Conservation (phyloP, 2,888 invertebrate genomes). For the Rosalia funebris region DNA sequence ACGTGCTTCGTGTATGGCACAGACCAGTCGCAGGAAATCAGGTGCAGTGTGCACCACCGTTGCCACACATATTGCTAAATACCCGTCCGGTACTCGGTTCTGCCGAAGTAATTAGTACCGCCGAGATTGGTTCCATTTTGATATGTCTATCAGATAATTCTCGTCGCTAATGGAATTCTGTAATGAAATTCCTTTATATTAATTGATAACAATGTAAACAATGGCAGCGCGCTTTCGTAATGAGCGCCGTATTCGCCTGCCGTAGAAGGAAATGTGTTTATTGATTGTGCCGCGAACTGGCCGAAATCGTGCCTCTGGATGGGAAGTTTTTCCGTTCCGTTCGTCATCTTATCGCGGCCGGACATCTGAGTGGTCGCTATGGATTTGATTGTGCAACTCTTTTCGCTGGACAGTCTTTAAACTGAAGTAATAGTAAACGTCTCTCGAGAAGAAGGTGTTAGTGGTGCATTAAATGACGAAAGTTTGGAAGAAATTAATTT, state of each 20-base stretch:
- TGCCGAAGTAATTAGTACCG: slow-evolving; percentile 15
- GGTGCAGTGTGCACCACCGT: too few relatives aligned
- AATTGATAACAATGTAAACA: slow-evolving; percentile 22
- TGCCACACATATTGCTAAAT: too few relatives aligned
- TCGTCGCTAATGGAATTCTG: slow-evolving; percentile 7
- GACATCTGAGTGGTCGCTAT: not conserved
- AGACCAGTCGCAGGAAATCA: too few relatives aligned
- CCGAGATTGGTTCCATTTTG: slow-evolving; percentile 10
- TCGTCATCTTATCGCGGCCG: not conserved
- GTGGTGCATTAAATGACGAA: too few relatives aligned
- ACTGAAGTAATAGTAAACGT: too few relatives aligned
- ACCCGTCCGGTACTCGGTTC: too few relatives aligned
- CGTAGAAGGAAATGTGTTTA: slow-evolving; percentile 7
- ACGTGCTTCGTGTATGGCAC: too few relatives aligned
- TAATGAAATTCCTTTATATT: slow-evolving; percentile 21
- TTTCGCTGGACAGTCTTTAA: too few relatives aligned
- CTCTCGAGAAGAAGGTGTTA: too few relatives aligned
- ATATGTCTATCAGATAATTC: slow-evolving; percentile 19
- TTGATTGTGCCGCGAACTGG: slow-evolving; percentile 13
- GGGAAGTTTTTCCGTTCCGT: not conserved
- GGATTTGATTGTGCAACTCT: not conserved
- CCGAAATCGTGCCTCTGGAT: slow-evolving; percentile 20
- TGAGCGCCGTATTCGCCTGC: slow-evolving; percentile 1
- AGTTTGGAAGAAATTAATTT: too few relatives aligned
- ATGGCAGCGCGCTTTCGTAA: slow-evolving; percentile 15